phyloP scores from a whole-genome alignment of 2,113 vertebrate species.

The Chelonoidis abingdonii region DNA sequence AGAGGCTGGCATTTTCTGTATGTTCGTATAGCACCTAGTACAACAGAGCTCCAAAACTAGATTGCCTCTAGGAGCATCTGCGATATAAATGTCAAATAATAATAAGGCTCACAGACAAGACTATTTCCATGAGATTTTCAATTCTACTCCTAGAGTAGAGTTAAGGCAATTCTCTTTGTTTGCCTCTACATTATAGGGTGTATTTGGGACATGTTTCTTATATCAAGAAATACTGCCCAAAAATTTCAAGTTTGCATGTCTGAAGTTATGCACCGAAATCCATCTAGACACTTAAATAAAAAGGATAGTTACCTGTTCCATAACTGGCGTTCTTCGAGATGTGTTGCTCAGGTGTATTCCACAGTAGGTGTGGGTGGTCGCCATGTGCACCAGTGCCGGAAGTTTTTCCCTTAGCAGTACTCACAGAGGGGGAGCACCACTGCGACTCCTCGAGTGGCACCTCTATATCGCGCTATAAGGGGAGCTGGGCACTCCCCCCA shows the following conservation, averaged over 20 bases:
- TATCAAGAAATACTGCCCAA: not conserved
- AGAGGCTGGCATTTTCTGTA: not conserved
- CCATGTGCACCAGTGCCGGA: no score
- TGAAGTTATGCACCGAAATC: not conserved
- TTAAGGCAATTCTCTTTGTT: not conserved
- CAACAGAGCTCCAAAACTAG: not conserved
- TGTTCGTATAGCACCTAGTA: not conserved
- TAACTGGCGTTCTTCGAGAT: no score
- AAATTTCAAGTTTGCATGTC: not conserved
- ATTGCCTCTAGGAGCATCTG: not conserved
- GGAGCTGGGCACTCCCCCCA: no score
- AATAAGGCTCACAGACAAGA: not conserved
- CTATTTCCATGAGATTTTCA: not conserved
- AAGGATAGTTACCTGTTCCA: no score
- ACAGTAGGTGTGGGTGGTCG: no score
- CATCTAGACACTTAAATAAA: not conserved
- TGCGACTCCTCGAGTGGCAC: no score
- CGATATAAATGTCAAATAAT: not conserved
- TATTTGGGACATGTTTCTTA: not conserved
- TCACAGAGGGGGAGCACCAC: no score
- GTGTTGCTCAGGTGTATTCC: no score
- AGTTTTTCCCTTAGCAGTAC: no score
- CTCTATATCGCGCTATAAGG: no score
- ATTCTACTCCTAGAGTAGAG: not conserved
- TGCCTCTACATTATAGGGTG: not conserved